Base-by-base conservation (phyloP, 30 jellyfish, hydroid and myxozoan species). In the Chrysaora quinquecirrha region DNA sequence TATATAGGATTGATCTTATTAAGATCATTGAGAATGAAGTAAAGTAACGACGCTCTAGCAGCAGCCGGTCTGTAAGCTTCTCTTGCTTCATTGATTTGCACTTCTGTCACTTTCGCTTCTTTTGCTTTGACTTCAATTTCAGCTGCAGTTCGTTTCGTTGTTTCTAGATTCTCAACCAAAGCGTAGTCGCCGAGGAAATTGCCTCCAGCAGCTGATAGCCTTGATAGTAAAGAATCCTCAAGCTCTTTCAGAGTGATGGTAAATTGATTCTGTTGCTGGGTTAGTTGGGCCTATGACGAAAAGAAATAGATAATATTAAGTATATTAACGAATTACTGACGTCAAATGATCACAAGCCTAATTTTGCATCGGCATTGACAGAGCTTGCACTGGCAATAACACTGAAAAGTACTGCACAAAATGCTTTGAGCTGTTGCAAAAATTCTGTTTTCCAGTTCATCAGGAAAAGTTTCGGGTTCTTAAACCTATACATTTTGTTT, bases 61-160 rank as follows among this genome's bases (percentile, higher is more conserved):
- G 99, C 99, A n/a, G 99, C 99, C 52, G 99, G 96, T 73, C 99
- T 84, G 89, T 95, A 95, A 64, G 89, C 96, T 30, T 95, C 99
- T 65, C 99, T 91, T 2, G 99, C 99, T 65, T 87, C 96, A 56
- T 95, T 95, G 73, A 95, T 95, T 60, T 88, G 81, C 33, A 95
- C 93, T 61, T 95, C 99, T 48, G 99, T 95, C 1, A 87, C 65
- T 66, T 95, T 95, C 9, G 99, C 99, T 48, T 95, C 99, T 34
- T 87, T 87, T 19, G 99, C 96, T 80, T 95, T 95, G 73, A 86
- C 93, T 63, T 95, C 99, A 48, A 95, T 95, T 64, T 95, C 99
- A 14, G 99, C 99, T 20, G 99, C 99, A n/a, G 97, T 95, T 38
- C 99, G 75, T 74, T 95, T 95, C 19, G 99, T 95, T 1, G 97